Evolutionary conservation across 2,113 vertebrate species (phyloP).

Genomic region (Rhipidura dahli): DNA sequence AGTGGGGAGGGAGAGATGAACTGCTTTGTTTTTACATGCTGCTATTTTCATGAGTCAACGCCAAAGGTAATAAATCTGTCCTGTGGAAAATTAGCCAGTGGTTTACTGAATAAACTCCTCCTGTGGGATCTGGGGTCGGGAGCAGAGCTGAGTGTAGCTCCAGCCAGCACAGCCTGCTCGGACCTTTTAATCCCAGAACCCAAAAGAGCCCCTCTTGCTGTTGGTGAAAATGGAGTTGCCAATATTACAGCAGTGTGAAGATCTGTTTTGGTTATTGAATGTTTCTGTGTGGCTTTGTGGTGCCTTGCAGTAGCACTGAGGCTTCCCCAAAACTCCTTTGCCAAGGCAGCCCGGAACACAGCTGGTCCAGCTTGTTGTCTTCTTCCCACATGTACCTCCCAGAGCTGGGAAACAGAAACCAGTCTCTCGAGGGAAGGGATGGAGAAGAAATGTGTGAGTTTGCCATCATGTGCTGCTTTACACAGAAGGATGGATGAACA

Average conservation of each 20-base stretch:
- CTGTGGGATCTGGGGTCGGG: fast-evolving
- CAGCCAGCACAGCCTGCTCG: neutral
- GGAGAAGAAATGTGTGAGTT: neutral
- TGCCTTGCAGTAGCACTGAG: neutral
- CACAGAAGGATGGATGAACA: neutral
- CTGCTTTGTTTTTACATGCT: neutral
- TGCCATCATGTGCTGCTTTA: neutral
- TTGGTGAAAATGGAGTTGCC: neutral
- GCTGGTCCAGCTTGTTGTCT: neutral
- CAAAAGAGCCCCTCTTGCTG: neutral
- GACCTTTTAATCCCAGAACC: neutral
- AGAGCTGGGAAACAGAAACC: neutral
- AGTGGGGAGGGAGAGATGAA: neutral
- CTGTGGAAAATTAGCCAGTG: neutral
- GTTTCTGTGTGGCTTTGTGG: neutral
- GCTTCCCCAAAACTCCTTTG: neutral
- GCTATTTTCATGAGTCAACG: neutral
- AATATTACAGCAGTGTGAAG: fast-evolving
- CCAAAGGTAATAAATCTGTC: slow-evolving; percentile 10
- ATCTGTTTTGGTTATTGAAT: neutral
- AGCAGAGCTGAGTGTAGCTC: neutral
- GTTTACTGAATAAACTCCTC: neutral
- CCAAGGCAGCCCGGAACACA: fast-evolving
- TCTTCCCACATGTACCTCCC: neutral
- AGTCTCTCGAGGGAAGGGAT: neutral